Evolutionary conservation across 2,113 vertebrate species (phyloP), one percentile per base, ranked within the genome.

Genomic region (Alectura lathami): DNA sequence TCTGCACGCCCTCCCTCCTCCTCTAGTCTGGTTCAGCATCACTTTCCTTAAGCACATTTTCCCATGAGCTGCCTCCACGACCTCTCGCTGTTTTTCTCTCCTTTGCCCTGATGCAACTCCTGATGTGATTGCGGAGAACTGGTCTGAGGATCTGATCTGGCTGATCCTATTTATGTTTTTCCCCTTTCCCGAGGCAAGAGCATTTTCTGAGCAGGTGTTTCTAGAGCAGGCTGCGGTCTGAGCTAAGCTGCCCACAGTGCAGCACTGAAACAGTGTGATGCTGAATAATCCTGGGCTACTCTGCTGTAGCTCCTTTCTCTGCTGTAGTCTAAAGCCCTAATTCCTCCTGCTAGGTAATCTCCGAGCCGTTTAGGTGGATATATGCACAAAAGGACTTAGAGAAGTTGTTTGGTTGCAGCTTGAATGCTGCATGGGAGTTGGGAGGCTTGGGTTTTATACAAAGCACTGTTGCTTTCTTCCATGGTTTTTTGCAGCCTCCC

Each of bases 11-110:
- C 32, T 45, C 11, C 0, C 24, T 68, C 8, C 67, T 48, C 43
- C 42, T 47, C 40, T 4, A 13, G 6, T 7, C 54, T 48, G 56
- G 1, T 21, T 22, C 1, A 76, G 5, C 64, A 12, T 26, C 8
- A 0, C 50, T 83, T 45, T 30, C 60, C 67, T 54, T 8, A 6
- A 42, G 13, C 0, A 0, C 1, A 0, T 43, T 63, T 63, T 81
- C 64, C 56, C 7, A 0, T 1, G 43, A 89, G 50, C 64, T 88
- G 78, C 30, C 43, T 75, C 59, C 3, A 0, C 53, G 83, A 77
- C 59, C 43, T 76, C 0, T 1, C 0, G 1, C 16, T 0, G 0
- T 42, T 63, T 63, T 63, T 12, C 24, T 67, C 47, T 76, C 30
- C 51, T 81, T 32, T 14, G 60, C 45, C 2, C 16, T 72, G 70